A percentile compares a stretch with the other conserved stretches of the same genome.
phyloP scores from a whole-genome alignment of 2,113 vertebrate species.

The Cavia porcellus region DNA sequence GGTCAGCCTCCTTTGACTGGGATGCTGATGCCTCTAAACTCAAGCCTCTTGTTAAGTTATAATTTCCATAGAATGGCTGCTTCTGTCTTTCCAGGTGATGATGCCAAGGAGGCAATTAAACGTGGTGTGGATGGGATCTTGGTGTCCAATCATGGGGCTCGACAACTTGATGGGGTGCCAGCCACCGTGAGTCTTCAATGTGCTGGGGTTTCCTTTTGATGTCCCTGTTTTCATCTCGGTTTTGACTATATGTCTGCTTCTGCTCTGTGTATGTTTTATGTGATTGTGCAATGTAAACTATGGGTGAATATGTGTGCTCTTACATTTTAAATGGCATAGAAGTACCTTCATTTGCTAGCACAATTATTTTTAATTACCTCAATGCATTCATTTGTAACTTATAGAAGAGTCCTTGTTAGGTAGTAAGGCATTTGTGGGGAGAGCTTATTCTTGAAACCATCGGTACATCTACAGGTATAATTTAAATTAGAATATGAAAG shows the following conservation, averaged over 20 bases:
- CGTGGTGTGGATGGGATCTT: constrained; percentile 94
- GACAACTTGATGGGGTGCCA: constrained; percentile 93
- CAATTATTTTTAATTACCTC: neutral
- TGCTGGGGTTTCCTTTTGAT: neutral
- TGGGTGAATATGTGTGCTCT: neutral
- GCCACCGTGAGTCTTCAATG: constrained; percentile 90
- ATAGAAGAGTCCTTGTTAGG: neutral
- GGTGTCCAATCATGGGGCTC: constrained; percentile 97
- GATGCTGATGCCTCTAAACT: neutral
- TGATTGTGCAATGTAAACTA: neutral
- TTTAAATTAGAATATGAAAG: neutral
- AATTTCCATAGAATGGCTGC: neutral
- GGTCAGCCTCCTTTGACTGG: neutral
- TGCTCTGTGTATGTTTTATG: neutral
- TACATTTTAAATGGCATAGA: neutral
- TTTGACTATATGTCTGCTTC: neutral
- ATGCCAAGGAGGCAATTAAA: constrained; percentile 93
- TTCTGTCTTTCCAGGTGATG: constrained; percentile 88
- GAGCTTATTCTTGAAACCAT: neutral
- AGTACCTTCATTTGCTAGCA: neutral
- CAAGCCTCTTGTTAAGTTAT: neutral
- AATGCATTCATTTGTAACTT: neutral
- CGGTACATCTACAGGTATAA: neutral
- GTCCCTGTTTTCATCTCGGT: neutral
- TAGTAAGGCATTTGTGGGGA: neutral